Conservation (phyloP, 1,140 invertebrate genomes). For the Geopemphigus sp. region DNA sequence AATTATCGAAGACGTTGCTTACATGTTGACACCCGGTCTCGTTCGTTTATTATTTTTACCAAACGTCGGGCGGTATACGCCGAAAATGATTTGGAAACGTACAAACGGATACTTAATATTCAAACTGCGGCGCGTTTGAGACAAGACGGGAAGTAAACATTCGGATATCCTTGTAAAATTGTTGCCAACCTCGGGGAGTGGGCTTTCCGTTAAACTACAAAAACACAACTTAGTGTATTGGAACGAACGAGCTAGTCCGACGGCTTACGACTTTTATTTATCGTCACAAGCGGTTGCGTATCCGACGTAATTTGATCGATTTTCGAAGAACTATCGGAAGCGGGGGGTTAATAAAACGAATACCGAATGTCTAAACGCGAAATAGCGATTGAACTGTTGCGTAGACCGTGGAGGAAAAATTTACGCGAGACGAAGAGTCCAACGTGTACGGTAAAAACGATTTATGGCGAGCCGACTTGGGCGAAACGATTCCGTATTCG, state of each 20-base stretch:
- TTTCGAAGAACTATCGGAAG: constrained; percentile 53
- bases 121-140: neutral
- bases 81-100: neutral
- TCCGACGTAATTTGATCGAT: constrained; percentile 57
- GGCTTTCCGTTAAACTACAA: neutral
- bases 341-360: no score
- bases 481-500: no score
- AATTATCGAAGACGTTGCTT: neutral
- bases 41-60: constrained; percentile 5
- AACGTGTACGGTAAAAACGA: constrained; percentile 26
- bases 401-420: constrained; percentile 51
- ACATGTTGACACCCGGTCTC: no score
- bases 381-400: constrained; percentile 49
- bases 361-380: neutral
- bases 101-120: neutral
- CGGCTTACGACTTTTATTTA: constrained; percentile 54
- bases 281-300: constrained; percentile 54
- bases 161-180: neutral
- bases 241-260: constrained; percentile 56
- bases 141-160: neutral
- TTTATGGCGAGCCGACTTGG: no score
- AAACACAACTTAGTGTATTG: constrained; percentile 53
- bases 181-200: neutral
- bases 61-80: neutral
- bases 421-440: constrained; percentile 49